Percentiles rank a stretch among this genome's conserved stretches.
These are phyloP conservation scores for Phainopepla nitens DNA, from an alignment of 2,113 vertebrate species.

Conservation along the genomic window DNA sequence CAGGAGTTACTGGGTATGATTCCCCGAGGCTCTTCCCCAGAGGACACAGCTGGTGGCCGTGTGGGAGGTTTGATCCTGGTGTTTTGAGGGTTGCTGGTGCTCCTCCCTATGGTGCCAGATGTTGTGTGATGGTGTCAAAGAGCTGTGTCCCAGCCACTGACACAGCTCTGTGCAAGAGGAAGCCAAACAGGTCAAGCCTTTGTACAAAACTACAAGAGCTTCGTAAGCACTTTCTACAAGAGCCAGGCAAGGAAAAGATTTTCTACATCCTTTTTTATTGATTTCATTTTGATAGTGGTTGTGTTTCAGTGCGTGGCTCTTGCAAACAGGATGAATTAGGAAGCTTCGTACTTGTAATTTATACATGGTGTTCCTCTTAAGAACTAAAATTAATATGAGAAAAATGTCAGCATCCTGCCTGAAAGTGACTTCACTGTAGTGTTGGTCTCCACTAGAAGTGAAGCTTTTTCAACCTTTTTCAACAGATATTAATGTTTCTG, in stretches of 20 bases:
- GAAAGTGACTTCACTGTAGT: not conserved
- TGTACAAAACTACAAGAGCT: not conserved
- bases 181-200: not conserved
- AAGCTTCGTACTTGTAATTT: not conserved
- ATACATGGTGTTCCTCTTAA: not conserved
- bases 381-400: not conserved
- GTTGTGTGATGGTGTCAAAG: not conserved
- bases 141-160: not conserved
- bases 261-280: not conserved
- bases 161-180: not conserved
- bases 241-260: not conserved
- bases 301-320: not conserved
- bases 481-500: not conserved
- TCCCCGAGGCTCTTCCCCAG: not conserved
- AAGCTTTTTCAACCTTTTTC: not conserved
- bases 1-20: not conserved
- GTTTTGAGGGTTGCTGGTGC: not conserved
- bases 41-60: accelerated
- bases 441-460: not conserved
- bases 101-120: not conserved
- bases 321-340: not conserved
- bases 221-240: not conserved
- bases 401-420: not conserved
- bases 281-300: not conserved
- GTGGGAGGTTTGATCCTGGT: not conserved